Evolutionary conservation across 2,888 invertebrate genomes (phyloP).

Genomic region (Orthosia incerta): DNA sequence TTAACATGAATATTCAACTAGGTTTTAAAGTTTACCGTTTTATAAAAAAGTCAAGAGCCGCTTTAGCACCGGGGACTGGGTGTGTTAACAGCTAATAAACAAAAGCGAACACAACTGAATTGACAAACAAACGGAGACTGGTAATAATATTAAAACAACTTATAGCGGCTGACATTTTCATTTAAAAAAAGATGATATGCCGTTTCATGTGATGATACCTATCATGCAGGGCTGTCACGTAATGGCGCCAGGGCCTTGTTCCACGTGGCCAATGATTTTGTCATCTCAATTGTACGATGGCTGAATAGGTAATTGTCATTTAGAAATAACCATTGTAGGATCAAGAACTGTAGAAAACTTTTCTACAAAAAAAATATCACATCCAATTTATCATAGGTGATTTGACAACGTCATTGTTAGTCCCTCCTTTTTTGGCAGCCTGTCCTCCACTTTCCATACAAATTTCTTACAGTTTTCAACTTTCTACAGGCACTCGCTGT

Average conservation of each 20-base stretch:
- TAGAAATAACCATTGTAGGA: slow-evolving; percentile 14
- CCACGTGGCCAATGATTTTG: slow-evolving; percentile 56
- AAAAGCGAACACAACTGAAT: slow-evolving; percentile 74
- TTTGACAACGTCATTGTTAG: too few species aligned
- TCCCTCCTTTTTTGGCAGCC: not conserved
- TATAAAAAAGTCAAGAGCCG: slow-evolving; percentile 59
- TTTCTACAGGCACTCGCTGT: too few species aligned
- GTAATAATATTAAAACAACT: slow-evolving; percentile 82
- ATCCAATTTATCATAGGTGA: not conserved
- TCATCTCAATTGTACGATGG: slow-evolving; percentile 53
- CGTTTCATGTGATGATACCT: slow-evolving; percentile 73
- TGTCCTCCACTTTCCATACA: too few species aligned
- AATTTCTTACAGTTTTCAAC: too few species aligned
- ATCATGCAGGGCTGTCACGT: slow-evolving; percentile 71
- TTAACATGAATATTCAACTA: slow-evolving; percentile 48
- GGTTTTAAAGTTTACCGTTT: slow-evolving; percentile 61
- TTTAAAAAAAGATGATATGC: slow-evolving; percentile 83
- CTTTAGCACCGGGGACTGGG: slow-evolving; percentile 51
- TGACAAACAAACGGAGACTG: slow-evolving; percentile 81
- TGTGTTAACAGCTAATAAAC: slow-evolving; percentile 77
- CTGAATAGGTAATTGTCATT: slow-evolving; percentile 52
- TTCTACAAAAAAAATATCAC: too few species aligned
- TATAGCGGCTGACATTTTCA: slow-evolving; percentile 85
- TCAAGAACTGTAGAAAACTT: not conserved
- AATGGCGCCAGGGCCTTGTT: slow-evolving; percentile 58